Base-by-base conservation (phyloP, 2,888 invertebrate genomes). In the Scaptomyza caliginosa region DNA sequence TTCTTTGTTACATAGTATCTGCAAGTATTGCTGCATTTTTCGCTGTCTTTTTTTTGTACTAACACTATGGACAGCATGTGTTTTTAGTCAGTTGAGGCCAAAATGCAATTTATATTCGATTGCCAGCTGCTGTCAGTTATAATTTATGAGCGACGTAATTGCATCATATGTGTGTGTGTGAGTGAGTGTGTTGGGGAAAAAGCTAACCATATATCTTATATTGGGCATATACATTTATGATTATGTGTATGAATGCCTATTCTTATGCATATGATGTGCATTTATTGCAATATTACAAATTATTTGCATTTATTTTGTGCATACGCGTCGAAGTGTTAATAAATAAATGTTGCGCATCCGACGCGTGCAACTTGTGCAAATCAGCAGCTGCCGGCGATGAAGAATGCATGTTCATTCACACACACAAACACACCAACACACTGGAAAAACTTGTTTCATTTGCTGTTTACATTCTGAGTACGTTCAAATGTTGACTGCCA, bases 41-140 rank as follows among this genome's bases (percentile, higher is more conserved):
- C 4, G 16, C 26, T 23, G 17, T 45, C 3, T 4, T 4, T 6
- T 32, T 66, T 56, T 52, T 56, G 49, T 26, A 56, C 74, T 51
- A 62, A 76, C 66, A 72, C 71, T 72, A 42, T 60, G 72, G 63
- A 51, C 65, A 76, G 76, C 77, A 74, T 75, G 43, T 77, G 72
- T 72, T 64, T 74, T 64, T 19, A 83, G 74, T 54, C 57, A 66
- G 59, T 64, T 66, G 54, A 60, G 74, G 67, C 64, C 40, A 28
- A 86, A 80, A 74, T 80, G 74, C 62, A 79, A 80, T 80, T 77
- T 86, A 71, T 86, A 68, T 74, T 70, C 80, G 77, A 70, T 74
- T 66, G 70, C 67, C 80, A 86, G 70, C 79, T 85, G 79, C 85
- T 64, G 78, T 63, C 86, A 74, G 70, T 45, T 68, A 74, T 83